Conservation (phyloP, 1,140 invertebrate species). For the Danaus melanippus region DNA sequence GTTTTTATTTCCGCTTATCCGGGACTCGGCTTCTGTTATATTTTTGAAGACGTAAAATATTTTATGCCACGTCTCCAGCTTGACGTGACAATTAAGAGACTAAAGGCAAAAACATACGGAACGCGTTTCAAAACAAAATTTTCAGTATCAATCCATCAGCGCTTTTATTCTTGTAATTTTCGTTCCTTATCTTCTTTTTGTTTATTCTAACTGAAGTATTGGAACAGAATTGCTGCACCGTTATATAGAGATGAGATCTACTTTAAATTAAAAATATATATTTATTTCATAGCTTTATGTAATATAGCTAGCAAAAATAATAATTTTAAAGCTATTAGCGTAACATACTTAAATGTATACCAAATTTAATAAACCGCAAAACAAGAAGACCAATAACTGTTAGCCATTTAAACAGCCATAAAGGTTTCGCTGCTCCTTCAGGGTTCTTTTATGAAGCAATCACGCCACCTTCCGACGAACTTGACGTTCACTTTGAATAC, state of each 20-base stretch:
- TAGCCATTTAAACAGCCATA: slow-evolving; percentile 20
- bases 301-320: too few relatives aligned
- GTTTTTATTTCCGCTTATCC: slow-evolving; percentile 53
- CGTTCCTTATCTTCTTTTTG: too few relatives aligned
- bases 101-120: background rate
- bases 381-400: slow-evolving; percentile 17
- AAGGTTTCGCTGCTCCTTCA: slow-evolving; percentile 21
- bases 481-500: slow-evolving; percentile 42
- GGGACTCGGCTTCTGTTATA: slow-evolving; percentile 22
- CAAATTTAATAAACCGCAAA: slow-evolving; percentile 16
- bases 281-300: too few relatives aligned
- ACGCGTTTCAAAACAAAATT: too few relatives aligned
- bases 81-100: slow-evolving; percentile 17
- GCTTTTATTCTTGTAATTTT: too few relatives aligned
- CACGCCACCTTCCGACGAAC: slow-evolving; percentile 34
- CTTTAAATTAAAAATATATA: too few relatives aligned
- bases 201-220: too few relatives aligned
- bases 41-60: slow-evolving; percentile 44
- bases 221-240: too few relatives aligned
- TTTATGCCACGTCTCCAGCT: slow-evolving; percentile 19
- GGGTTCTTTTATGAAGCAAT: slow-evolving; percentile 43
- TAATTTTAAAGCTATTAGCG: too few relatives aligned
- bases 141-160: too few relatives aligned
- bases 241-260: too few relatives aligned
- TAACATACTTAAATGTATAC: slow-evolving; percentile 5